Percentiles rank a stretch among this genome's conserved stretches.
Evolutionary conservation across 2,797 vertebrate genomes (phyloP).

Genomic region (Acipenser ruthenus): DNA sequence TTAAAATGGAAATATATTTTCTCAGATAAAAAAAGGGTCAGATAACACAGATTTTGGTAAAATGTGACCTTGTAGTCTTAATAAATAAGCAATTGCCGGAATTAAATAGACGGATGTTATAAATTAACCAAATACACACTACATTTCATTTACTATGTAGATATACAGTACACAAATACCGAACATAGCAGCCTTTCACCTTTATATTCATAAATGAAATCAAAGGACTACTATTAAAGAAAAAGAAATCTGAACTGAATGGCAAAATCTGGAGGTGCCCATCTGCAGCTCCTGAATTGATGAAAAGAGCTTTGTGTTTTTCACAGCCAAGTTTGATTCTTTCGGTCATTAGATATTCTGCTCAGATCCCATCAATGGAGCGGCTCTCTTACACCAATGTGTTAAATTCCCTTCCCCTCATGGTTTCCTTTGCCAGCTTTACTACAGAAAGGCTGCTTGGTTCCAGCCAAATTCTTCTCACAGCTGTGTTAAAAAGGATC

Average conservation of each 20-base stretch:
- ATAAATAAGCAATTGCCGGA: no score
- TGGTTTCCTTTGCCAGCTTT: constrained; percentile 69
- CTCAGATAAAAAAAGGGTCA: no score
- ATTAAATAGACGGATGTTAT: no score
- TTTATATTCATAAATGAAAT: neutral
- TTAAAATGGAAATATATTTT: no score
- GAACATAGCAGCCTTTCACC: constrained; percentile 13
- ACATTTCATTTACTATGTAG: no score
- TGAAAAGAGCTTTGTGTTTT: constrained; percentile 79
- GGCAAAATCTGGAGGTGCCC: constrained; percentile 63
- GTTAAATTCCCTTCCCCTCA: constrained; percentile 75
- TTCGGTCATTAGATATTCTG: constrained; percentile 74
- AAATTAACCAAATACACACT: no score
- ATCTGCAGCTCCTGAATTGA: constrained; percentile 67
- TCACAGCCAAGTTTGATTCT: constrained; percentile 77
- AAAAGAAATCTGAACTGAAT: constrained; percentile 35
- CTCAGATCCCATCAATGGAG: constrained; percentile 73
- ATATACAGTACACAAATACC: no score
- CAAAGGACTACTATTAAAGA: no score
- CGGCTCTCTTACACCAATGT: constrained; percentile 65
- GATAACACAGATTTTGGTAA: no score
- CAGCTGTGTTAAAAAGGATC: constrained; percentile 68
- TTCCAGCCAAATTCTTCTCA: constrained; percentile 76
- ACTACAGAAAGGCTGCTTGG: constrained; percentile 56
- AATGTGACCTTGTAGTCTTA: no score